Evolutionary conservation across 2,113 vertebrate genomes (phyloP).

Genomic region (Hemiscyllium ocellatum): DNA sequence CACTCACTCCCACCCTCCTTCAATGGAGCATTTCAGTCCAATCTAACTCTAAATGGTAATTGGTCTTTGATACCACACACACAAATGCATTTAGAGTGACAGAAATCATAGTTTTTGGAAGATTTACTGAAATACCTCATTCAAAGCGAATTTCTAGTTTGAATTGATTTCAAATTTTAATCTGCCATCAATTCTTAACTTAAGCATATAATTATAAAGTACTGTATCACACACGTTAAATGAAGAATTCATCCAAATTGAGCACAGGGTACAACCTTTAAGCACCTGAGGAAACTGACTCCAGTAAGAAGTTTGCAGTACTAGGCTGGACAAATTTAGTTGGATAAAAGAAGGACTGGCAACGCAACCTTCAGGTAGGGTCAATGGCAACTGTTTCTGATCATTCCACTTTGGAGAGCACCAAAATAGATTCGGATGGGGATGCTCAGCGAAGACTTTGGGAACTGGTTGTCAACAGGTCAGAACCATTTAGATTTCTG

Average conservation of each 20-base stretch:
- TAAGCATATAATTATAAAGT: background rate
- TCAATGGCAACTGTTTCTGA: background rate
- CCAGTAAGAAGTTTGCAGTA: background rate
- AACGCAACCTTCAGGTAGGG: background rate
- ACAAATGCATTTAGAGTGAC: background rate
- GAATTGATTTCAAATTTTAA: background rate
- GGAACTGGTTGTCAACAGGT: background rate
- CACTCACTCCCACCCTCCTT: background rate
- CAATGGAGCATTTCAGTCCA: background rate
- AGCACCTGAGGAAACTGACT: background rate
- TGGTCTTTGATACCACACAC: background rate
- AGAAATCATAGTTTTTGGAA: background rate
- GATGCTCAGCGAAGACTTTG: background rate
- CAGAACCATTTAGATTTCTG: background rate
- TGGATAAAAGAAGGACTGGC: background rate
- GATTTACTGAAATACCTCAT: background rate
- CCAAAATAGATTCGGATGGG: background rate
- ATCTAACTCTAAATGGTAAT: too few relatives aligned
- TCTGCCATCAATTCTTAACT: background rate
- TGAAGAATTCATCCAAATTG: background rate
- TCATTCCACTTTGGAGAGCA: background rate
- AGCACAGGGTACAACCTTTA: background rate
- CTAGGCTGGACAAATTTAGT: too few relatives aligned
- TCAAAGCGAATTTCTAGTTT: constrained; percentile 20
- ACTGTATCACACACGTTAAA: background rate